These are phyloP conservation scores for Tachuris rubrigastra DNA, from an alignment of 2,113 vertebrate genomes.

Conservation along the genomic window DNA sequence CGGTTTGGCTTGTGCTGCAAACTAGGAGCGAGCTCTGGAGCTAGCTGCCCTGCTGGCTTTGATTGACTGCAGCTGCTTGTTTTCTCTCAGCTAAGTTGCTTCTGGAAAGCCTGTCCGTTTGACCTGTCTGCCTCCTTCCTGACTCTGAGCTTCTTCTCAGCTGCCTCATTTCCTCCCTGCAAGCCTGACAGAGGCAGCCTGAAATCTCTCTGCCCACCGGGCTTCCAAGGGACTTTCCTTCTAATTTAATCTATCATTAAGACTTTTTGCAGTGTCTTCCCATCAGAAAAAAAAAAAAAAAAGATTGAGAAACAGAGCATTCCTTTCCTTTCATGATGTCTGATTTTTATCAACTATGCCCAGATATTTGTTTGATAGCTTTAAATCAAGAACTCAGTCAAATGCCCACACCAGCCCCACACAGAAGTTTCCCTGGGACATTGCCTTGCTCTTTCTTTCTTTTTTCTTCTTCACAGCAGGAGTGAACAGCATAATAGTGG, in stretches of 20 bases:
- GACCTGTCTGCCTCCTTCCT: constrained; percentile 28
- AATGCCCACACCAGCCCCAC: neutral
- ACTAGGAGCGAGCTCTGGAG: neutral
- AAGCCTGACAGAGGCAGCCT: neutral
- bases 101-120: constrained; percentile 1
- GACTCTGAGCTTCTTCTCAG: neutral
- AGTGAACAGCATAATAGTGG: neutral
- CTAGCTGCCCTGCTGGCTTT: neutral
- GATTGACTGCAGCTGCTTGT: constrained; percentile 13
- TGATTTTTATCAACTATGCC: neutral
- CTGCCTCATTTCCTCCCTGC: constrained; percentile 19
- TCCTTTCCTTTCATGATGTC: neutral
- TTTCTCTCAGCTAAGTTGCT: neutral
- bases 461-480: neutral
- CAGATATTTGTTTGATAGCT: neutral
- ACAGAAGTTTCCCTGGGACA: neutral
- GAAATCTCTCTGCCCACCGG: neutral
- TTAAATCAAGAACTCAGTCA: neutral
- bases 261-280: neutral
- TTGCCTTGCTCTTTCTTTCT: neutral
- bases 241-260: neutral
- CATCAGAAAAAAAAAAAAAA: neutral
- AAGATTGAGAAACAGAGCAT: neutral
- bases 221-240: neutral
- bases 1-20: accelerated